phyloP scores from a whole-genome alignment of 1,140 invertebrate genomes.

The Pogonomyrmex californicus region DNA sequence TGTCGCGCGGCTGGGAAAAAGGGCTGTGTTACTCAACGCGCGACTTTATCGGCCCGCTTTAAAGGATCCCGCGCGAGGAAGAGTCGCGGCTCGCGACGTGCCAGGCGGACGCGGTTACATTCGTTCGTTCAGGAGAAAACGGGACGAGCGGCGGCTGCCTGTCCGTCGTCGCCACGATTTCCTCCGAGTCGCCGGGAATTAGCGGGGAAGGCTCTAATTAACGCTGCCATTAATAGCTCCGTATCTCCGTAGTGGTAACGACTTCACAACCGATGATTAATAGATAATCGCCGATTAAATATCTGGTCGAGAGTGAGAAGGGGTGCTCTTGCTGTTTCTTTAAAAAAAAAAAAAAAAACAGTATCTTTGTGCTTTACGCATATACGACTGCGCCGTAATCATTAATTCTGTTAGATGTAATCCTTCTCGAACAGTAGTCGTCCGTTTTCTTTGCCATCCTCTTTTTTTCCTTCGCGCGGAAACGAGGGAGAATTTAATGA shows the following conservation, averaged over 20 bases:
- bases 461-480: background rate
- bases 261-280: conserved; percentile 1
- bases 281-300: conserved; percentile 26
- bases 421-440: background rate
- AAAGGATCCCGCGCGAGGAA: conserved; percentile 50
- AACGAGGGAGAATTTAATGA: background rate
- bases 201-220: conserved; percentile 30
- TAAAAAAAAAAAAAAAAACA: no score
- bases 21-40: conserved; percentile 58
- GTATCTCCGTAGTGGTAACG: background rate
- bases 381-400: background rate
- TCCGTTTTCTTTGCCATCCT: background rate
- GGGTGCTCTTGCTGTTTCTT: background rate
- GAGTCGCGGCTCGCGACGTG: conserved; percentile 25
- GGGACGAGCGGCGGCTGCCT: conserved; percentile 22
- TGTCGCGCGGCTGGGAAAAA: conserved; percentile 50
- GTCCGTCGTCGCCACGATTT: background rate
- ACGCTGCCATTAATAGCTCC: conserved; percentile 29
- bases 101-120: conserved; percentile 21
- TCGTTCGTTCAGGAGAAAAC: conserved; percentile 34
- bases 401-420: background rate
- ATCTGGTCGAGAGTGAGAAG: background rate
- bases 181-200: conserved; percentile 17
- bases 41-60: conserved; percentile 61
- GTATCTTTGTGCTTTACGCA: background rate